Conservation (phyloP, 2,797 vertebrate species). For the Coregonus sp. region DNA sequence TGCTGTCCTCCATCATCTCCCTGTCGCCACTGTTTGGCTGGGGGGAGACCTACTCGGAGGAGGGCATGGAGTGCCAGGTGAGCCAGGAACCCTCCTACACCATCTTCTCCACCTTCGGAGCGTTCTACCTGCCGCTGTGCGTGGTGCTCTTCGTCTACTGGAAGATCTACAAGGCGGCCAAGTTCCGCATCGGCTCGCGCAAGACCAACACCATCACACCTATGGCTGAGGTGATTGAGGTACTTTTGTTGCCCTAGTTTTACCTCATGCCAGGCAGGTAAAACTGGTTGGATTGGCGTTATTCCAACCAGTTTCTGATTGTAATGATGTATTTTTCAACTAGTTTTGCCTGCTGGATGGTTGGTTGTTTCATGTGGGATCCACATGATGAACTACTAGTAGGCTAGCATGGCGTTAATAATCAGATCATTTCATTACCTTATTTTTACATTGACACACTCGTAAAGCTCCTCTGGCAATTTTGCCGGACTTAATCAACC, state of each 20-base stretch:
- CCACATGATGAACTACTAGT: neutral
- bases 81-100: slow-evolving; percentile 93
- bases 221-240: slow-evolving; percentile 82
- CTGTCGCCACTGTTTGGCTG: slow-evolving; percentile 92
- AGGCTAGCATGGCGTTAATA: neutral
- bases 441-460: neutral
- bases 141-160: slow-evolving; percentile 98
- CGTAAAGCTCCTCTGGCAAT: neutral
- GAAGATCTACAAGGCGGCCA: slow-evolving; percentile 97
- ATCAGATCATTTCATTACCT: neutral
- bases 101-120: slow-evolving; percentile 94
- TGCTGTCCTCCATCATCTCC: slow-evolving; percentile 89
- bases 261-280: neutral
- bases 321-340: neutral
- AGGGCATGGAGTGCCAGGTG: slow-evolving; percentile 87
- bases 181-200: slow-evolving; percentile 86
- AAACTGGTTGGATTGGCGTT: neutral
- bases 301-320: neutral
- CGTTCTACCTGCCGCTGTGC: slow-evolving; percentile 93
- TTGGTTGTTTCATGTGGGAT: neutral
- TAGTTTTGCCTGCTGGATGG: neutral
- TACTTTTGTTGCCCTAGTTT: slow-evolving; percentile 36
- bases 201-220: slow-evolving; percentile 92
- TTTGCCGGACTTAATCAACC: neutral
- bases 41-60: slow-evolving; percentile 90